These are phyloP conservation scores for Stegodyphus dumicola DNA, from an alignment of 1,140 invertebrate species.

Conservation along the genomic window DNA sequence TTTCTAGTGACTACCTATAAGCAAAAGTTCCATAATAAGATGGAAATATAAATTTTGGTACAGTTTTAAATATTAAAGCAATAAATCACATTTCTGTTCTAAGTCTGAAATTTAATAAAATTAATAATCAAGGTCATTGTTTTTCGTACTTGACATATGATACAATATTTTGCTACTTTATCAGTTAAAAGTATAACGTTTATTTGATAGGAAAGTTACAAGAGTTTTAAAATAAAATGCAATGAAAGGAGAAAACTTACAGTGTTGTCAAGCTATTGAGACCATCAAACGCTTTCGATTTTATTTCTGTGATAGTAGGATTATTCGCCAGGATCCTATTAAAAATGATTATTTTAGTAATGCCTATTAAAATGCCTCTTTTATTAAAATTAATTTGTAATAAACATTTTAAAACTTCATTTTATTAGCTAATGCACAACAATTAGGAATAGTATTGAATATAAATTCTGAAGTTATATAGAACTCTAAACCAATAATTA, in stretches of 20 bases:
- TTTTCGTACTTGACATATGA: no score
- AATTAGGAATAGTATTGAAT: not conserved
- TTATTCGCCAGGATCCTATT: slow-evolving; percentile 59
- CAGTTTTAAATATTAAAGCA: no score
- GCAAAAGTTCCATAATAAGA: no score
- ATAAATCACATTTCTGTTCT: no score
- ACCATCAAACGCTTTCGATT: slow-evolving; percentile 62
- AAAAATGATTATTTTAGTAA: not conserved
- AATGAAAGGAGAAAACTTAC: not conserved
- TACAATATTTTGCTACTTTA: no score
- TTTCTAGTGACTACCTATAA: no score
- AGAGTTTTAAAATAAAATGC: not conserved
- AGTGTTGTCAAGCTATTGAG: slow-evolving; percentile 43
- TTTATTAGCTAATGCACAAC: not conserved
- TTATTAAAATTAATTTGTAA: not conserved
- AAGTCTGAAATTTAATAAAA: no score
- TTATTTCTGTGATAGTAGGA: slow-evolving; percentile 60
- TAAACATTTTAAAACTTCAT: not conserved
- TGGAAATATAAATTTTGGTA: no score
- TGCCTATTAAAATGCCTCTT: no score
- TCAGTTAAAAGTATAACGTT: no score
- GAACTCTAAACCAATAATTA: not conserved
- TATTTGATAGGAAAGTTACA: not conserved
- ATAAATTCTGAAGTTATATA: not conserved
- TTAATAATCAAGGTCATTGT: no score